A percentile compares a stretch with the other conserved stretches of the same genome.
Evolutionary conservation across 2,888 invertebrate genomes (phyloP).

Genomic region (Cybosia mesomella): DNA sequence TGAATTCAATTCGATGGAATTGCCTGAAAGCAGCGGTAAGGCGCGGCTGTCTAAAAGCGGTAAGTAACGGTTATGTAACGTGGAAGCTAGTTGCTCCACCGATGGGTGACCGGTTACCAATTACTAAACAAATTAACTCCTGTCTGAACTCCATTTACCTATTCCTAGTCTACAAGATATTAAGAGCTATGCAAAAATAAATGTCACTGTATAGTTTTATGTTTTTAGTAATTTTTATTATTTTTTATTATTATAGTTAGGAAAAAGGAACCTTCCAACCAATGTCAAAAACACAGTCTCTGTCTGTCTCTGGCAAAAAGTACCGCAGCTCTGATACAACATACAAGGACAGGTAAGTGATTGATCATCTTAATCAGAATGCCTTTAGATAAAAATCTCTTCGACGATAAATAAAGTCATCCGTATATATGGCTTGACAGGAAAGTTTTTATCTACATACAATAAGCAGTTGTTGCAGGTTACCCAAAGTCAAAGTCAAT

Average conservation of each 20-base stretch:
- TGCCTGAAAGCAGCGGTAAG: no score
- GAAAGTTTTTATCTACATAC: constrained; percentile 4
- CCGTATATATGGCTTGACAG: not conserved
- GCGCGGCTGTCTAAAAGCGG: no score
- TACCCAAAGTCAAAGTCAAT: not conserved
- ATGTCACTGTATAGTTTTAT: not conserved
- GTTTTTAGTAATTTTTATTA: no score
- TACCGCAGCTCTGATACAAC: constrained; percentile 5
- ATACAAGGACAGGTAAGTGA: constrained; percentile 17
- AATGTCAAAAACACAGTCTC: not conserved
- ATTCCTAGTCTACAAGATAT: no score
- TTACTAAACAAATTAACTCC: no score
- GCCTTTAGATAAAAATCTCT: constrained; percentile 6
- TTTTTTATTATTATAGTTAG: not conserved
- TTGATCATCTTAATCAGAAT: constrained; percentile 11
- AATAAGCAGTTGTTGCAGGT: not conserved
- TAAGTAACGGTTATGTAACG: no score
- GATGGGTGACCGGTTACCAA: no score
- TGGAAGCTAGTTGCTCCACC: no score
- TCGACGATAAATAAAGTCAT: not conserved
- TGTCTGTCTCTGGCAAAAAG: constrained; percentile 8
- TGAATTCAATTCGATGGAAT: no score
- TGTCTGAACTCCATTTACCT: not conserved
- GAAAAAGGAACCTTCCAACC: not conserved
- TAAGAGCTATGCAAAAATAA: not conserved